phyloP scores from a whole-genome alignment of 2,797 vertebrate genomes.

The Gadopsis marmoratus region DNA sequence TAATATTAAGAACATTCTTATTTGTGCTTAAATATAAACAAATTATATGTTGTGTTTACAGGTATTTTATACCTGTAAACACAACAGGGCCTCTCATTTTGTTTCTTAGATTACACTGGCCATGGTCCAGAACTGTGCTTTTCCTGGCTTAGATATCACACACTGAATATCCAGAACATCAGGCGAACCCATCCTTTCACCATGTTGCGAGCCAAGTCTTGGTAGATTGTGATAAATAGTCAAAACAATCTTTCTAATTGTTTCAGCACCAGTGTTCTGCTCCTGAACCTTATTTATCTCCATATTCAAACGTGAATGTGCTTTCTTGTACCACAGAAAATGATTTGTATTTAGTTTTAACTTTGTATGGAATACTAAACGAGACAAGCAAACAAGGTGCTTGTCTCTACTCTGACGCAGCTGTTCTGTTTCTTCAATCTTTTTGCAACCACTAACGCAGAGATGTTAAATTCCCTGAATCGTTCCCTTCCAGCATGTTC shows the following conservation, averaged over 20 bases:
- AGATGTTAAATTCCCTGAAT: background rate
- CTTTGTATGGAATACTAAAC: background rate
- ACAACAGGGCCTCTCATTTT: conserved; percentile 1
- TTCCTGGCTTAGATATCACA: conserved; percentile 2
- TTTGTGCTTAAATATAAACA: conserved; percentile 6
- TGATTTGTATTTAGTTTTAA: background rate
- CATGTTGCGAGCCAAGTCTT: background rate
- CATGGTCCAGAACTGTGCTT: background rate
- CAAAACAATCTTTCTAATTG: background rate
- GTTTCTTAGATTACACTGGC: background rate
- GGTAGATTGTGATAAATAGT: background rate
- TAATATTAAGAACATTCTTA: background rate
- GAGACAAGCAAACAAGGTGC: background rate
- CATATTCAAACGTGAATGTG: background rate
- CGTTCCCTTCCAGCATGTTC: background rate
- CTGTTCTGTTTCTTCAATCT: conserved; percentile 1
- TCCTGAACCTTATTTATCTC: background rate
- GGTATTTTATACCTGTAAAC: conserved; percentile 15
- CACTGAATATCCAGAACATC: background rate
- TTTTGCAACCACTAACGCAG: background rate
- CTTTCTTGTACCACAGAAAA: background rate
- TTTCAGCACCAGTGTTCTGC: background rate
- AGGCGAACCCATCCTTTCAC: conserved; percentile 11
- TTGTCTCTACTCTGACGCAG: background rate
- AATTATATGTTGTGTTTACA: too few species aligned